These are phyloP conservation scores for Lasiommata megera DNA, from an alignment of 2,888 invertebrate species.

Conservation along the genomic window DNA sequence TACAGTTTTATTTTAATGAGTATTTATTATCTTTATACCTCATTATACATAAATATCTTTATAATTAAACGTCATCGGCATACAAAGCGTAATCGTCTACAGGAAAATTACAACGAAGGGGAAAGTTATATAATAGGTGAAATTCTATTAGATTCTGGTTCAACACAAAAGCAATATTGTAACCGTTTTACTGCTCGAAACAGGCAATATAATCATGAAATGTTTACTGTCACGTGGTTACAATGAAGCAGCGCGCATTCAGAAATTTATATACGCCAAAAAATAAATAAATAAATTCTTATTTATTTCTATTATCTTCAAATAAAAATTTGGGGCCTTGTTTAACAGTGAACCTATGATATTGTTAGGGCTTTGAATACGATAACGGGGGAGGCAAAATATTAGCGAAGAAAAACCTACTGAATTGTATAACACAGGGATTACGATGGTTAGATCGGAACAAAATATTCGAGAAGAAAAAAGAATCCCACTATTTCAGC, in stretches of 20 bases:
- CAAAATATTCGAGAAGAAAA: too few relatives aligned
- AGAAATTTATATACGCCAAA: neutral
- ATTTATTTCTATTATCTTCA: too few relatives aligned
- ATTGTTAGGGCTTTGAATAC: too few relatives aligned
- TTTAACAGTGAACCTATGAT: too few relatives aligned
- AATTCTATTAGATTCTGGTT: slow-evolving; percentile 5
- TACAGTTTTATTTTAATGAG: too few relatives aligned
- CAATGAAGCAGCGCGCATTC: neutral
- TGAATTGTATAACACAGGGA: too few relatives aligned
- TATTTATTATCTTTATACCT: too few relatives aligned
- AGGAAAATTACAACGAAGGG: neutral
- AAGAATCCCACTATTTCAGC: too few relatives aligned
- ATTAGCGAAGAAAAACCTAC: too few relatives aligned
- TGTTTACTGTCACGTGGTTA: slow-evolving; percentile 21
- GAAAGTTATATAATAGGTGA: neutral
- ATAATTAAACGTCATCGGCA: neutral
- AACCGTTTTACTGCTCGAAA: slow-evolving; percentile 17
- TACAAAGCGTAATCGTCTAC: neutral
- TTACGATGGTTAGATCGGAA: too few relatives aligned
- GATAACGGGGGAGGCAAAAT: too few relatives aligned
- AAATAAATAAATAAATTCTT: neutral
- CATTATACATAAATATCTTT: neutral
- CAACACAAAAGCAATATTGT: slow-evolving; percentile 7
- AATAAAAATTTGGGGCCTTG: too few relatives aligned
- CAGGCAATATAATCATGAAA: slow-evolving; percentile 23